phyloP scores from a whole-genome alignment of 1,140 invertebrate genomes.

The Grapholita molesta region DNA sequence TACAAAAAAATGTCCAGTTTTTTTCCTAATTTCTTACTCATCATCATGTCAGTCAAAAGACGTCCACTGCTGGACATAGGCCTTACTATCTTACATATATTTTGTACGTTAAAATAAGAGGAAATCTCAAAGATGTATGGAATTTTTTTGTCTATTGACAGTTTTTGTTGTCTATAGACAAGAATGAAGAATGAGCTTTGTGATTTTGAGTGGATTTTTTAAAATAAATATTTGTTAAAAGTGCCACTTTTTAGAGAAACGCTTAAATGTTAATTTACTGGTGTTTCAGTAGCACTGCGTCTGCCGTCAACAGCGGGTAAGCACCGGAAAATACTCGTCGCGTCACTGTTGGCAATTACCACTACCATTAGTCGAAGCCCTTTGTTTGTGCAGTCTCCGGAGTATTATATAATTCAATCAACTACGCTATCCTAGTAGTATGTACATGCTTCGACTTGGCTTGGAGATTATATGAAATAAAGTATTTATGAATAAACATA shows the following conservation, averaged over 20 bases:
- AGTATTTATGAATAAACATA: too few relatives aligned
- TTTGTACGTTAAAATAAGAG: too few relatives aligned
- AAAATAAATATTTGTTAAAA: not conserved
- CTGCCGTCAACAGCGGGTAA: not conserved
- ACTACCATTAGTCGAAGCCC: not conserved
- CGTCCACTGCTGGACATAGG: too few relatives aligned
- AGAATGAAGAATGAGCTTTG: too few relatives aligned
- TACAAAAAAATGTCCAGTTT: too few relatives aligned
- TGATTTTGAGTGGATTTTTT: too few relatives aligned
- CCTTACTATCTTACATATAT: too few relatives aligned
- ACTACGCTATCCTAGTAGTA: not conserved
- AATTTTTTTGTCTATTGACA: too few relatives aligned
- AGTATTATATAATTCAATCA: not conserved
- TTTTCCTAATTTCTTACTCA: too few relatives aligned
- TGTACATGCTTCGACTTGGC: not conserved
- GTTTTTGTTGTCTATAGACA: too few relatives aligned
- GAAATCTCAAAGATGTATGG: too few relatives aligned
- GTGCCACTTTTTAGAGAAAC: not conserved
- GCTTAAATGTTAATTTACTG: not conserved
- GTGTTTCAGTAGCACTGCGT: not conserved
- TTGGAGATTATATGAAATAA: not conserved
- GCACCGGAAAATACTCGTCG: conserved; percentile 4
- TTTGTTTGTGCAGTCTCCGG: not conserved
- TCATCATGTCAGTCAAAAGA: too few relatives aligned
- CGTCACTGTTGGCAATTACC: conserved; percentile 12